Evolutionary conservation across 1,140 invertebrate species (phyloP), one percentile per base, ranked within the genome.

Genomic region (Lasioglossum baleicum): DNA sequence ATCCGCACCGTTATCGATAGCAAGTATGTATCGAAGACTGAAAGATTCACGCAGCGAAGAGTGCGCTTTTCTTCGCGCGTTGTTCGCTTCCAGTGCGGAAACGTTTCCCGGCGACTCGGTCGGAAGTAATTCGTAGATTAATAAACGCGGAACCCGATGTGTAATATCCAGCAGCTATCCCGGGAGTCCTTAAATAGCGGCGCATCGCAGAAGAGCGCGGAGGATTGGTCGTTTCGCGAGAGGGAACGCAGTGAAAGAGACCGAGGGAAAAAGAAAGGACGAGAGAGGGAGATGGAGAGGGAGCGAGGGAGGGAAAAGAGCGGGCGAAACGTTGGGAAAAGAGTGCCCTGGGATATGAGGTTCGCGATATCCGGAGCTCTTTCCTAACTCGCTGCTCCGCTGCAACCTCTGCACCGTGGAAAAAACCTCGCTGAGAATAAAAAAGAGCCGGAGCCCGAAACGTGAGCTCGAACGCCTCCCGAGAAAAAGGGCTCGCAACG

Each of bases 341-440:
- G 83, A 85, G 83, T 79, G 67, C 83, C 71, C 68, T 73, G 84
- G 84, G 83, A 85, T 85, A 85, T 81, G 84, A 85, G 67, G 74
- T 65, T 61, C 71, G 75, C 79, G 84, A 85, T 85, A 84, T 85
- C 83, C 76, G 66, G 74, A 72, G 61, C 84, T 85, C 83, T 84
- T 85, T 79, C 66, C 73, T 77, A 78, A 85, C 83, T 84, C 78
- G 83, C 64, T 75, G 83, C 83, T 79, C 81, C 78, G 83, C 64
- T 75, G 83, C 83, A 84, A 75, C 80, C 79, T 75, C 81, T 71
- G 83, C 83, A 48, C 73, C 81, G 22, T 53, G 69, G 15, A 60
- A 66, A 74, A 75, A 78, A 66, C 44, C 68, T 64, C 56, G 56
- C n/a, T 4, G 44, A 42, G 48, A 58, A 48, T 7, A 40, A 51